Conservation (phyloP, 30 jellyfish, hydroid and myxozoan species). For the Aurelia aurita complex sp. Pacific region DNA sequence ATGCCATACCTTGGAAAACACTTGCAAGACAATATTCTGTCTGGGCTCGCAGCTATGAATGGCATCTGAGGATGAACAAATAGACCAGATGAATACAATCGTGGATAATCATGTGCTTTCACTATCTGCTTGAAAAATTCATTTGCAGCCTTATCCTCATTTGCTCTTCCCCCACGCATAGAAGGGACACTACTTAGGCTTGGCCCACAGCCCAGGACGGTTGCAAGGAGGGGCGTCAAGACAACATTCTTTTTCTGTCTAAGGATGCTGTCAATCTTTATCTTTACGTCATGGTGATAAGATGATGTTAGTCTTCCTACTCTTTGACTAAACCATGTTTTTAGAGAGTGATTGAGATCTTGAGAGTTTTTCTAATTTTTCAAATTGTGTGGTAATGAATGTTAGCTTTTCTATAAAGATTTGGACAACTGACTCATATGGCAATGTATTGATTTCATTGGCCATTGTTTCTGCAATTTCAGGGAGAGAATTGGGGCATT, state of each 20-base stretch:
- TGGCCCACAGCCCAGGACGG: not conserved
- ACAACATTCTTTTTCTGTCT: not conserved
- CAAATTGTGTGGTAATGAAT: not conserved
- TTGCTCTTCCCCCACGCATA: not conserved
- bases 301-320: no score
- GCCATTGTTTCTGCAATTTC: not conserved
- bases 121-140: not conserved
- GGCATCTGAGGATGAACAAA: constrained; percentile 11
- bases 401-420: not conserved
- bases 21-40: constrained; percentile 1
- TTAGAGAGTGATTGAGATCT: not conserved
- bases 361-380: not conserved
- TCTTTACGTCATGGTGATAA: no score
- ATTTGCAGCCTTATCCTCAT: constrained; percentile 12
- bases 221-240: not conserved
- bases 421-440: not conserved
- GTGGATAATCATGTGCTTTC: not conserved
- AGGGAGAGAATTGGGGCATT: not conserved
- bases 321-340: not conserved
- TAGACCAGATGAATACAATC: not conserved
- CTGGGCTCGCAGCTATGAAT: constrained; percentile 1
- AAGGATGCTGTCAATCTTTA: not conserved
- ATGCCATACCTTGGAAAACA: not conserved
- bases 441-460: not conserved
- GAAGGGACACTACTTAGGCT: not conserved